Base-by-base conservation (phyloP, 2,888 invertebrate species). In the Eupithecia vulgata region DNA sequence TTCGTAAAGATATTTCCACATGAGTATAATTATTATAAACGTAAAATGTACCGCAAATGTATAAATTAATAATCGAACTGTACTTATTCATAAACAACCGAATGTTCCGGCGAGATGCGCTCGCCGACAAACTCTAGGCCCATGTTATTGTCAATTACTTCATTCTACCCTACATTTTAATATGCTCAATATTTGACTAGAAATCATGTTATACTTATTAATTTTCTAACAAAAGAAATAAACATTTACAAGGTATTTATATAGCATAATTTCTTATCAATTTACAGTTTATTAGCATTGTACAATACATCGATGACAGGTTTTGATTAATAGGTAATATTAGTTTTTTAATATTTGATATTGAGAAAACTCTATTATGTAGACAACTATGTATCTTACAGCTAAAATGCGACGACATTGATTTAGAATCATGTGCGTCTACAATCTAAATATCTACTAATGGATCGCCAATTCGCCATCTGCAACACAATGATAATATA, bases 131-230 rank as follows among this genome's bases (percentile, higher is more conserved):
- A 81, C 85, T 87, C 85, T 91, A 91, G 92, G 91, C 93, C 93
- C 82, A 90, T 90, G 89, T 94, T 95, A 94, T 94, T 95, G 95
- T 95, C 95, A 94, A 92, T 91, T 93, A 93, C 91, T 88, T 90
- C 90, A 85, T 72, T 89, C 87, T 91, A 92, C 91, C 91, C 91
- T 94, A 94, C 92, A 90, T 87, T 90, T 91, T 90, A 91, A 92
- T 93, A 93, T 92, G 93, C 90, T 94, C 92, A 92, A 94, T 93
- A 93, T 91, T 93, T 95, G 95, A 95, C 95, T 95, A 95, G 95
- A 95, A 94, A 93, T 92, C 94, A 92, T 94, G 91, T 92, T 92
- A 90, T 90, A 91, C 88, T 91, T 89, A 91, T 91, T 92, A 79
- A 92, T 86, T 90, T 88, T 91, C 91, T 92, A 93, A 92, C 89